Evolutionary conservation across 2,113 vertebrate genomes (phyloP).

Genomic region (Myrmecophaga tridactyla): DNA sequence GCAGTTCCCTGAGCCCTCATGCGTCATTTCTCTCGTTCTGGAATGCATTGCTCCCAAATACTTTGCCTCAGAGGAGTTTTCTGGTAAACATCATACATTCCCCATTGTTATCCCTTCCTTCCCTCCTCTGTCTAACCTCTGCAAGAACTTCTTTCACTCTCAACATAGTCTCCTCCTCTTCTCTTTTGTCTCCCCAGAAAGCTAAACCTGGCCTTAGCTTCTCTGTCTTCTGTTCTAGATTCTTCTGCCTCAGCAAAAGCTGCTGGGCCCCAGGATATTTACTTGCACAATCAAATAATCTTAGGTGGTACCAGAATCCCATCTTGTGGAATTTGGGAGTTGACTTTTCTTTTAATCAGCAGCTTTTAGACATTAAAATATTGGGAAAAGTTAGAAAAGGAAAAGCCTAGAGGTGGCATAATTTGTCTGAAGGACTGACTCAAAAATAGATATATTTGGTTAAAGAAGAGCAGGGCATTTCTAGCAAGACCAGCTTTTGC

Average conservation of each 20-base stretch:
- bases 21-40: not conserved
- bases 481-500: slow-evolving; percentile 28
- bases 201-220: not conserved
- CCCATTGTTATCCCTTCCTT: not conserved
- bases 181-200: not conserved
- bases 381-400: not conserved
- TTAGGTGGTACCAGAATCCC: not conserved
- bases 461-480: not conserved
- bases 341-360: not conserved
- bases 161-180: not conserved
- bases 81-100: not conserved
- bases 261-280: not conserved
- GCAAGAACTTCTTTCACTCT: not conserved
- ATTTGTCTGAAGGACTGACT: not conserved
- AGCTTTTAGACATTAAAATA: slow-evolving; percentile 12
- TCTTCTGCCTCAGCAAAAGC: not conserved
- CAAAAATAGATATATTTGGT: not conserved
- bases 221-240: not conserved
- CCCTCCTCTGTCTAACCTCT: not conserved
- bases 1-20: not conserved
- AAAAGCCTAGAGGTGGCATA: not conserved
- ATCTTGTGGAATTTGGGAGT: not conserved
- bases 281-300: not conserved
- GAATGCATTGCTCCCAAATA: not conserved
- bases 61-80: not conserved